phyloP scores from a whole-genome alignment of 2,113 vertebrate genomes.

The Neogale vison region DNA sequence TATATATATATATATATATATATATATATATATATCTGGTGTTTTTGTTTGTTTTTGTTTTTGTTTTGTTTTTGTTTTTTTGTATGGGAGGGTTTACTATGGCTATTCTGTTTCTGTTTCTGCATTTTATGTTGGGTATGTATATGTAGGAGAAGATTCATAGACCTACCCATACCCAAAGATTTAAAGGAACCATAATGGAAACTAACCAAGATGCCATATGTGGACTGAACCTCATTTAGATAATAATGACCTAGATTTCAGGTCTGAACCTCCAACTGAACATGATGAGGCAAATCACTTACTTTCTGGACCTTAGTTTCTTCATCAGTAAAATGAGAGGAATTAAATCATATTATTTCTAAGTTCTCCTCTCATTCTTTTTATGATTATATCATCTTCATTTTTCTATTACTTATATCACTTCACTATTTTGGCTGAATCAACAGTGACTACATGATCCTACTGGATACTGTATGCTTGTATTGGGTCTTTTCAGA shows the following conservation, averaged over 20 bases:
- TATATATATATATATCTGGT: no score
- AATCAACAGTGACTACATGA: neutral
- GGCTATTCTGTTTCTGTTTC: neutral
- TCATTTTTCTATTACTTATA: neutral
- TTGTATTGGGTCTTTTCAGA: neutral
- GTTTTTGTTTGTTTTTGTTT: no score
- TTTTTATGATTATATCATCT: neutral
- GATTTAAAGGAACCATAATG: neutral
- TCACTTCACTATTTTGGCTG: neutral
- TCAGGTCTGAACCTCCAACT: neutral
- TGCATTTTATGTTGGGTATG: neutral
- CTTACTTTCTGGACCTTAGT: neutral
- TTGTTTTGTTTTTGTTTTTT: no score
- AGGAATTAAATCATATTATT: neutral
- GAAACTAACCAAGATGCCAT: neutral
- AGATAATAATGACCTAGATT: neutral
- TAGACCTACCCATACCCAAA: neutral
- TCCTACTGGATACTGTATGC: neutral
- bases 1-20: no score
- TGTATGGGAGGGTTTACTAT: neutral
- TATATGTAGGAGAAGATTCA: neutral
- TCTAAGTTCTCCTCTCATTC: neutral
- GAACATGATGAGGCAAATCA: neutral
- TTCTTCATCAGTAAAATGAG: neutral
- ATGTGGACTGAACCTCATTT: neutral